Percentiles rank a stretch among this genome's conserved stretches.
phyloP scores from a whole-genome alignment of 2,113 vertebrate genomes.

The Corapipo altera region DNA sequence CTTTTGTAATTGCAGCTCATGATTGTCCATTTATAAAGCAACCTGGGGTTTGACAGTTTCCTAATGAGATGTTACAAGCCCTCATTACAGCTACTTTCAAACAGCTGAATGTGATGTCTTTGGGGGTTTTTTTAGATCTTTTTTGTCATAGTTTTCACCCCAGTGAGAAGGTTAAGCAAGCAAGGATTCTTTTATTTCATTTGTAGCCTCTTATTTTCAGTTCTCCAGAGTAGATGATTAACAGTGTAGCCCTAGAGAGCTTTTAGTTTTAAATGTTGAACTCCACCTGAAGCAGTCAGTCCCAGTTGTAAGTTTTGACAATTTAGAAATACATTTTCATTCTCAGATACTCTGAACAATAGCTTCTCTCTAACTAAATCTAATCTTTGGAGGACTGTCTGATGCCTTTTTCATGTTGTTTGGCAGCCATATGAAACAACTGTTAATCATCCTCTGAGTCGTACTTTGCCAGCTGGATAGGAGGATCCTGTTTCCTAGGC shows the following conservation, averaged over 20 bases:
- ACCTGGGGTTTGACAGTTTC: slow-evolving; percentile 44
- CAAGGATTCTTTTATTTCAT: slow-evolving; percentile 33
- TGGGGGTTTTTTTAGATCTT: neutral
- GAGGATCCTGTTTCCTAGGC: neutral
- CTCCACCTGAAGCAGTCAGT: neutral
- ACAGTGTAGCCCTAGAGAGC: neutral
- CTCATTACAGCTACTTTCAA: slow-evolving; percentile 54
- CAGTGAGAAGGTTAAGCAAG: slow-evolving; percentile 48
- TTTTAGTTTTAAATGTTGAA: slow-evolving; percentile 42
- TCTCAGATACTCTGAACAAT: neutral
- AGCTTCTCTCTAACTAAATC: neutral
- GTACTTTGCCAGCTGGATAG: neutral
- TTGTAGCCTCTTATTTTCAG: slow-evolving; percentile 35
- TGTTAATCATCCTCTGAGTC: neutral
- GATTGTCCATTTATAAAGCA: slow-evolving; percentile 51
- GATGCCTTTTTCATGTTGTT: neutral
- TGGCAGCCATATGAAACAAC: neutral
- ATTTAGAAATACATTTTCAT: neutral
- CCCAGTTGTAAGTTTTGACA: neutral
- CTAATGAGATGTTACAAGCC: slow-evolving; percentile 45
- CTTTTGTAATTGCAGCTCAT: slow-evolving; percentile 36
- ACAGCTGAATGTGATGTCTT: slow-evolving; percentile 23
- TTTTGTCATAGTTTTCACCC: slow-evolving; percentile 10
- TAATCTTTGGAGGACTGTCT: neutral
- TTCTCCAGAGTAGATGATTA: slow-evolving; percentile 27